phyloP scores from a whole-genome alignment of 1,140 invertebrate genomes.

The Anthonomus grandis region DNA sequence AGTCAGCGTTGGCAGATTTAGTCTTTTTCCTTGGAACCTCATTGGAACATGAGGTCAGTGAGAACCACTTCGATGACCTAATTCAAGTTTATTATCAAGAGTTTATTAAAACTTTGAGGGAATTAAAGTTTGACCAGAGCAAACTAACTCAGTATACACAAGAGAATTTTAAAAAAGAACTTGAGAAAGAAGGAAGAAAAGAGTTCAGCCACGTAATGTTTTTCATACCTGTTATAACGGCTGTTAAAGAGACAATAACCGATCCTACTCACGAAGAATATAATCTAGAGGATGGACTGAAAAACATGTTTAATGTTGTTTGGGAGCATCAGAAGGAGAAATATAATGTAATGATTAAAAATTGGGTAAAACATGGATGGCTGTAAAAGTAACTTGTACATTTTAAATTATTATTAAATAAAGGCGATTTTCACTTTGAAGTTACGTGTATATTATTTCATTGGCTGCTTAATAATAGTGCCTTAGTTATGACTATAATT shows the following conservation, averaged over 20 bases:
- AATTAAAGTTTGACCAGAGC: conserved; percentile 18
- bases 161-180: conserved; percentile 18
- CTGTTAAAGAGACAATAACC: background rate
- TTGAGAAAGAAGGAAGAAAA: background rate
- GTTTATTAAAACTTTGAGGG: conserved; percentile 40
- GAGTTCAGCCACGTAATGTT: conserved; percentile 2
- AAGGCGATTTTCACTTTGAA: too few relatives aligned
- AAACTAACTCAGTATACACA: conserved; percentile 14
- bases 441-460: too few relatives aligned
- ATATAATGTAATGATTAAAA: conserved; percentile 2
- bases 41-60: conserved; percentile 40
- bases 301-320: background rate
- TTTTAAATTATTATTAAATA: too few relatives aligned
- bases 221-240: conserved; percentile 6
- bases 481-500: too few relatives aligned
- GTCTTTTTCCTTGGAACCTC: conserved; percentile 55
- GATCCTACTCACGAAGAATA: conserved; percentile 1
- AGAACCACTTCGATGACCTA: conserved; percentile 47
- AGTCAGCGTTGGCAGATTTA: conserved; percentile 53
- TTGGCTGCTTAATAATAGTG: too few relatives aligned
- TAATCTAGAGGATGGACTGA: background rate
- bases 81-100: conserved; percentile 51
- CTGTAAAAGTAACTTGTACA: too few relatives aligned
- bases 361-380: conserved; percentile 7
- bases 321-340: conserved; percentile 7